Evolutionary conservation across 2,113 vertebrate species (phyloP), one percentile per base, ranked within the genome.

Genomic region (Poicephalus meyeri): DNA sequence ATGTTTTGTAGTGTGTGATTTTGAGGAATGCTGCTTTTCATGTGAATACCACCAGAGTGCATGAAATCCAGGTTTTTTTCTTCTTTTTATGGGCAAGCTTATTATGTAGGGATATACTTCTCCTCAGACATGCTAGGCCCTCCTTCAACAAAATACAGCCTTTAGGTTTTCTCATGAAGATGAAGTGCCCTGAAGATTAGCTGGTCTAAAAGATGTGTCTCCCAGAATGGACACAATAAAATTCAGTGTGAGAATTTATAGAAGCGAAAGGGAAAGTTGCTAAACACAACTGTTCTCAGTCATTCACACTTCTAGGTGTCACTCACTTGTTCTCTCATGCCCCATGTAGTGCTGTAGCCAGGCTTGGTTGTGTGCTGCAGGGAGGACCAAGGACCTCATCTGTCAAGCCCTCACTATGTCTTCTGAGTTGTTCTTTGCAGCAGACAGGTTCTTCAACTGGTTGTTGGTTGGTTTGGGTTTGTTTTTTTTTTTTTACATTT

Each of bases 271-370:
- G 24, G 41, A 35, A 41, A 53, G 41, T 33, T 39, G 88, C 29
- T 78, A 81, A 66, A 53, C 28, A 58, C 52, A 80, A 9, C 58
- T 77, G 29, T 20, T 83, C 25, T 78, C 76, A 68, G 64, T 46
- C 49, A 20, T 83, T 88, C 21, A 37, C 0, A 0, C 44, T 35
- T 56, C 16, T 52, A 19, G 74, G 46, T 70, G 88, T 88, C 37
- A 6, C 66, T 81, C 8, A 1, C 46, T 61, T 2, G 0, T 0
- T 9, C 42, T 87, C 55, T 87, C 55, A 3, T 0, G 0, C 47
- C 60, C 39, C 3, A 1, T 24, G 76, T 42, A 70, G 79, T 80
- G 82, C 92, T 69, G 58, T 19, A 60, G 86, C 68, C 82, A 86
- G 76, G 56, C 76, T 68, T 44, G 61, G 47, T 24, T 58, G 47